A percentile compares a stretch with the other conserved stretches of the same genome.
Evolutionary conservation across 2,888 invertebrate species (phyloP).

Genomic region (Cantharis flavilabris): DNA sequence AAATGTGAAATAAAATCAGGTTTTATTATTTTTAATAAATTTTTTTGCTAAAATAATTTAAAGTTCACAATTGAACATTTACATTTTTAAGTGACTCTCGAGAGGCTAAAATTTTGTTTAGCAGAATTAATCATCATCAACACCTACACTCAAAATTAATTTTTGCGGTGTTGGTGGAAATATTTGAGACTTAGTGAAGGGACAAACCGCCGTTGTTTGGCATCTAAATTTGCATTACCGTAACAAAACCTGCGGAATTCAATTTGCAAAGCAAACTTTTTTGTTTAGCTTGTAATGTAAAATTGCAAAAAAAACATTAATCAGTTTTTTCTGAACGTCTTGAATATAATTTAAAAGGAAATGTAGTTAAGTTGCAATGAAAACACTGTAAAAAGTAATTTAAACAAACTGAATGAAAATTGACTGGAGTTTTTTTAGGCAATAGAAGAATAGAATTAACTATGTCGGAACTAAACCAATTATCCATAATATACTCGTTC

Average conservation of each 20-base stretch:
- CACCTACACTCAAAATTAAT: neutral
- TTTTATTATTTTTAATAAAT: neutral
- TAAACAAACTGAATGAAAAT: neutral
- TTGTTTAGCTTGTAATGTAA: neutral
- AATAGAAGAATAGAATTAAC: constrained; percentile 6
- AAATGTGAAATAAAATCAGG: neutral
- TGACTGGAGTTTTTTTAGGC: neutral
- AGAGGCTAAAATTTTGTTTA: neutral
- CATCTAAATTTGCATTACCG: neutral
- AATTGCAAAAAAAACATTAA: neutral
- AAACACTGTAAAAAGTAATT: neutral
- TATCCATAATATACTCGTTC: constrained; percentile 18
- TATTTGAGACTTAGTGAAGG: neutral
- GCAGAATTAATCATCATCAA: neutral
- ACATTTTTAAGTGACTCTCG: neutral
- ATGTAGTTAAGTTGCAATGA: neutral
- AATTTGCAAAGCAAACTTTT: neutral
- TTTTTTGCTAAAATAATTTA: neutral
- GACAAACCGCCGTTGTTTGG: neutral
- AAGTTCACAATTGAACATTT: neutral
- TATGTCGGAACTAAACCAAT: constrained; percentile 19
- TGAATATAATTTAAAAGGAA: neutral
- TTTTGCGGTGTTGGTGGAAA: neutral
- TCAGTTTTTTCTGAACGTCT: neutral
- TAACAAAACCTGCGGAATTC: neutral